Percentiles rank a stretch among this genome's conserved stretches.
These are phyloP conservation scores for Rhodeus uyekii DNA, from an alignment of 2,797 vertebrate species.

Conservation along the genomic window DNA sequence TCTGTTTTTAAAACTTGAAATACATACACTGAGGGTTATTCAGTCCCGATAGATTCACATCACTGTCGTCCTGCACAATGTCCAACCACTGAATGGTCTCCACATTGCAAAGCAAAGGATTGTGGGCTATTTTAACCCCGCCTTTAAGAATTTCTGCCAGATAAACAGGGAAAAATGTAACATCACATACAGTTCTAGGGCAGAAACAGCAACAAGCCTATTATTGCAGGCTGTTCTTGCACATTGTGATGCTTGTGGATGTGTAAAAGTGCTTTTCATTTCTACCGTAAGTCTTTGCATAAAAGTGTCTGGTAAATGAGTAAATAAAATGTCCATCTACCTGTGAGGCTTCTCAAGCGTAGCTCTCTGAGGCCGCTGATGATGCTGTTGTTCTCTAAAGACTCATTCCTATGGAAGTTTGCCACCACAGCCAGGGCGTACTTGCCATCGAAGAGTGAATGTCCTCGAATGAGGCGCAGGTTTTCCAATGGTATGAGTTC, in stretches of 20 bases:
- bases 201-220: neutral
- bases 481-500: conserved; percentile 81
- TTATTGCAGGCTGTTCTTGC: neutral
- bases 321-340: conserved; percentile 62
- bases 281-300: neutral
- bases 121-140: conserved; percentile 83
- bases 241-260: neutral
- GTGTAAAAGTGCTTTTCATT: neutral
- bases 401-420: conserved; percentile 76
- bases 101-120: conserved; percentile 83
- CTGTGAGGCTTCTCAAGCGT: conserved; percentile 81
- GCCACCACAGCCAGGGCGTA: conserved; percentile 84
- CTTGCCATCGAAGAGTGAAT: conserved; percentile 80
- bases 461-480: conserved; percentile 89
- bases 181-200: neutral
- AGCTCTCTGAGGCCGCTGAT: conserved; percentile 79
- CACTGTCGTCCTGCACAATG: conserved; percentile 73
- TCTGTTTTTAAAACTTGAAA: neutral
- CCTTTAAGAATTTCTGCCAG: conserved; percentile 87
- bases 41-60: conserved; percentile 2
- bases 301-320: neutral
- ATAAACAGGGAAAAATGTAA: neutral
- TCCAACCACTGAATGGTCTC: conserved; percentile 88
- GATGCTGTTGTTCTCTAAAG: conserved; percentile 55
- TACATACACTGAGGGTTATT: conserved; percentile 72